Evolutionary conservation across 2,113 vertebrate species (phyloP), one percentile per base, ranked within the genome.

Genomic region (Arothron firmamentum): DNA sequence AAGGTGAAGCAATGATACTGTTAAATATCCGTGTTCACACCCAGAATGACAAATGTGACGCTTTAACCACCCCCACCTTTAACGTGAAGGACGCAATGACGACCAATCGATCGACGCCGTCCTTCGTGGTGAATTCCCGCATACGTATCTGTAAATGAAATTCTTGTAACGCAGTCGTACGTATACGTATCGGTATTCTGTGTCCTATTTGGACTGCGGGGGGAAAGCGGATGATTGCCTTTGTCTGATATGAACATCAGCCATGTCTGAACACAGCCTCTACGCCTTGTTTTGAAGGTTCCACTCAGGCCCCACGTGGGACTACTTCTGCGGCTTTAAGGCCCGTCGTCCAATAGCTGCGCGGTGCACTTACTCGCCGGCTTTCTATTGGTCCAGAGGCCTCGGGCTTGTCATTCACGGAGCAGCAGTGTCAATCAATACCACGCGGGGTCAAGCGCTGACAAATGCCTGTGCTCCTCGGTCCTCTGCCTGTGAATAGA

Each of bases 391-490:
- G 92, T 3, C 38, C 0, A 0, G 21, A 1, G 0, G 43, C 20
- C 50, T 6, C 48, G 49, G 34, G 47, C 71, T 79, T 90, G 93
- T 91, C 91, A 89, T 85, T 92, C 90, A 75, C 50, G 62, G 38
- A 57, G 80, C 74, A 9, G 72, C 53, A 72, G 87, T 93, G 94
- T 95, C 94, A 92, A 90, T 97, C 94, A 96, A 94, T 92, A 88
- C 93, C 95, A 97, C 95, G 95, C 83, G 95, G 94, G 94, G 87
- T 90, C 88, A 86, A 88, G 93, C 92, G 92, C 93, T 95, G 93
- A 94, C 93, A 94, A 94, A 94, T 92, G 94, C 92, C 91, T 91
- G 90, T 82, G 92, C 92, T 92, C 89, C 90, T 90, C 90, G 87
- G 90, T 91, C 89, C 91, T 89, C 88, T 90, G 92, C 92, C 91